Evolutionary conservation across 2,888 invertebrate species (phyloP).

Genomic region (Nemotelus pantherinus): DNA sequence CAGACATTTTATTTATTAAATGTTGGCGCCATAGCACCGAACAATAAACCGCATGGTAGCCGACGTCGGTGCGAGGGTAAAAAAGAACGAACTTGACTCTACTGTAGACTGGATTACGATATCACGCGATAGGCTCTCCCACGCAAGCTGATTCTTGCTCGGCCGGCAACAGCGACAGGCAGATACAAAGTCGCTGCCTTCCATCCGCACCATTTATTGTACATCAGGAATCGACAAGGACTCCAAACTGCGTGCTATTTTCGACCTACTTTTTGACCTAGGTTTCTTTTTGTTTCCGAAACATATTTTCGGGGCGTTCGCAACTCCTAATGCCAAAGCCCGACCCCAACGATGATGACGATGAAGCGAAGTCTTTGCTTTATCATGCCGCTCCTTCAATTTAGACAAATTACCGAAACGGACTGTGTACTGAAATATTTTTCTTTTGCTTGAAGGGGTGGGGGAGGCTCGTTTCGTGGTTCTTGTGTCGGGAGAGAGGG

Average conservation of each 20-base stretch:
- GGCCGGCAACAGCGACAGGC: too few relatives aligned
- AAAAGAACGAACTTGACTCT: slow-evolving; percentile 30
- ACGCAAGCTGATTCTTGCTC: neutral
- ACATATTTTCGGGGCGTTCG: slow-evolving; percentile 24
- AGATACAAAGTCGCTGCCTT: neutral
- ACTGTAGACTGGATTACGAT: neutral
- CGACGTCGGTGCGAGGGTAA: slow-evolving; percentile 6
- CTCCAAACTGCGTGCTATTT: slow-evolving; percentile 22
- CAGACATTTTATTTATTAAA: slow-evolving; percentile 14
- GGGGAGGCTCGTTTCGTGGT: too few relatives aligned
- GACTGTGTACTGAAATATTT: neutral
- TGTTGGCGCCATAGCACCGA: slow-evolving; percentile 2
- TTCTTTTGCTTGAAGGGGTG: too few relatives aligned
- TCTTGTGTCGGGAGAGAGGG: neutral
- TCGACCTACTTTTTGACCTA: slow-evolving; percentile 40
- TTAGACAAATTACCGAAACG: slow-evolving; percentile 35
- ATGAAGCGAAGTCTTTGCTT: slow-evolving; percentile 3
- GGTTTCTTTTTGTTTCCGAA: neutral
- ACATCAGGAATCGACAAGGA: slow-evolving; percentile 23
- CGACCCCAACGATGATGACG: slow-evolving; percentile 12
- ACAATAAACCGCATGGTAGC: neutral
- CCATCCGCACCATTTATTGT: neutral
- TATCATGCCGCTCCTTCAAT: slow-evolving; percentile 36
- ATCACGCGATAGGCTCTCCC: slow-evolving; percentile 29
- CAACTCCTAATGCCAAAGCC: neutral